Base-by-base conservation (phyloP, 2,113 vertebrate genomes). In the Cervus canadensis region DNA sequence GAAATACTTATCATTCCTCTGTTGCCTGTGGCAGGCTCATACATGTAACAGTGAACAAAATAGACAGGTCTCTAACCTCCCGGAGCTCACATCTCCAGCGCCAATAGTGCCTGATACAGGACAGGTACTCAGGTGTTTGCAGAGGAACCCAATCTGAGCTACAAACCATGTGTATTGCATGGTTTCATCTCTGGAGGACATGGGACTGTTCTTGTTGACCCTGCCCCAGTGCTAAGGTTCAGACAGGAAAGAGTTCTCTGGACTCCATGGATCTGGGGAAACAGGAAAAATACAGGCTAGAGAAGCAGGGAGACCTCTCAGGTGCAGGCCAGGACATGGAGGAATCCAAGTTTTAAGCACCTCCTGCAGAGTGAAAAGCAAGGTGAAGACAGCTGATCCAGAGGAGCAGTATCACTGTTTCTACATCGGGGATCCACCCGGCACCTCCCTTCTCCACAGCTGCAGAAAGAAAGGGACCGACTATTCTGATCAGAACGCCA, bases 401-500 rank as follows among this genome's bases (percentile, higher is more conserved):
- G 17, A 79, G 45, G 15, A 23, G 23, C 0, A 33, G 12, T 0
- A 7, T 10, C 54, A 26, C 3, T 48, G 45, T 17, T 40, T 25
- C 57, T 33, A 23, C 0, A 30, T 7, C 6, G 0, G 12, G 28
- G 26, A 40, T 25, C 19, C 5, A 40, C 28, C 36, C 30, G 2
- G 25, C 25, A 25, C 64, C 43, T 57, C 23, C 45, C 30, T 43
- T 90, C 28, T 43, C 57, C 52, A 17, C 1, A 74, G 8, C 40
- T 56, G 36, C 5, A 23, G 52, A 11, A 82, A 79, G 67, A 48
- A 40, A 56, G 52, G 17, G 13, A 79, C 28, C 1, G 21, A 59
- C 71, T 56, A n/a, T 33, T 64, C 67, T 45, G 36, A 84, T 23
- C 9, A 52, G 9, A 10, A 25, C 0, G 11, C 11, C 19, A 11